Percentiles rank a stretch among this genome's conserved stretches.
These are phyloP conservation scores for Darevskia nairensis DNA, from an alignment of 2,797 vertebrate species.

Conservation along the genomic window DNA sequence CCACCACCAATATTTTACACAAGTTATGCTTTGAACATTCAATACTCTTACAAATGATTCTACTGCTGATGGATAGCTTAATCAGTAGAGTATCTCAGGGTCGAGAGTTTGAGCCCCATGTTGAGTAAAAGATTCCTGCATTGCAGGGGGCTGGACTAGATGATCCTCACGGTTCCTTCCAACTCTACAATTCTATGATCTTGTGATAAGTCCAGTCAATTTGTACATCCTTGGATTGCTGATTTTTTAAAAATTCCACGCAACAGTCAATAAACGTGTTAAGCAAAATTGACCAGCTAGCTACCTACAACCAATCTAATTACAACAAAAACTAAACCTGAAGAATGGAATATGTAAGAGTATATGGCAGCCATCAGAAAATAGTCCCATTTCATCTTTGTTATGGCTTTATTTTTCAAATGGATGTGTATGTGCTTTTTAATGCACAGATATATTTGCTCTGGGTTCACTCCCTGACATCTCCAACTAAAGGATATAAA, in stretches of 20 bases:
- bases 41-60: not conserved
- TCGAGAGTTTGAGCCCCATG: no score
- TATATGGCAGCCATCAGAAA: not conserved
- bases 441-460: not conserved
- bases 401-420: not conserved
- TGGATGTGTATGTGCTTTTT: no score
- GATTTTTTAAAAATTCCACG: not conserved
- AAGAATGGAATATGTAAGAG: not conserved
- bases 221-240: not conserved
- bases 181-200: no score
- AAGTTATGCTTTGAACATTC: not conserved
- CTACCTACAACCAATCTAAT: not conserved
- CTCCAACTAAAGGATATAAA: not conserved
- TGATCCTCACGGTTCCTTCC: no score
- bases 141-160: no score
- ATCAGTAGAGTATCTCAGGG: no score
- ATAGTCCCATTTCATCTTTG: not conserved
- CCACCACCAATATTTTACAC: not conserved
- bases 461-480: not conserved
- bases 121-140: no score
- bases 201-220: not conserved
- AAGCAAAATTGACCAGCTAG: not conserved
- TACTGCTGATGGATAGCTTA: not conserved
- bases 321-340: not conserved
- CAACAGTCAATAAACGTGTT: not conserved